These are phyloP conservation scores for Callimorpha dominula DNA, from an alignment of 2,888 invertebrate genomes.

Conservation along the genomic window DNA sequence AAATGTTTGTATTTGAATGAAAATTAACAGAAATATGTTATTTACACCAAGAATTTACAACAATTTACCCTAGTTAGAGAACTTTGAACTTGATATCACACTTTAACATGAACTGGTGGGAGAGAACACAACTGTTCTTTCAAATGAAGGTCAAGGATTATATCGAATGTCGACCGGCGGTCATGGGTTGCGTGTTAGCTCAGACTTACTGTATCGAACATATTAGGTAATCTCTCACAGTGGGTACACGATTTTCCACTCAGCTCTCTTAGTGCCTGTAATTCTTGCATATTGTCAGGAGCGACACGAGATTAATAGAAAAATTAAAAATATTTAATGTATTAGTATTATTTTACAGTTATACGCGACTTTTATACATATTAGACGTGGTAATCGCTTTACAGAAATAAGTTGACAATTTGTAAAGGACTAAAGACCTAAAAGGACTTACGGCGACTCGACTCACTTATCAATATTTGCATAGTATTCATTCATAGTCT, in stretches of 20 bases:
- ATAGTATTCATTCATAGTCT: too few species aligned
- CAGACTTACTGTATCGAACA: neutral
- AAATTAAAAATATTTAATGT: too few species aligned
- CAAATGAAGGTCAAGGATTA: neutral
- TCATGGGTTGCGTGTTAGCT: neutral
- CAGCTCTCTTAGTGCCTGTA: neutral
- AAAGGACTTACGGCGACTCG: too few species aligned
- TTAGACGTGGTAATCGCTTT: too few species aligned
- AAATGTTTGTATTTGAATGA: neutral
- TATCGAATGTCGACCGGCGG: neutral
- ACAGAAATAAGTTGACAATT: too few species aligned
- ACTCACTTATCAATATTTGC: too few species aligned
- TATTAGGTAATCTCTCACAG: neutral
- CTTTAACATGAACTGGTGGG: neutral
- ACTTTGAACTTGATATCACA: conserved; percentile 1
- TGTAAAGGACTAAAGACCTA: too few species aligned
- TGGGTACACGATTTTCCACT: neutral
- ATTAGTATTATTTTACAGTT: too few species aligned
- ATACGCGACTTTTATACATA: too few species aligned
- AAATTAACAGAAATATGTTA: neutral
- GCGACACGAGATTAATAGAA: neutral
- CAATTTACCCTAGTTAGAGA: neutral
- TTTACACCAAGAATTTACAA: neutral
- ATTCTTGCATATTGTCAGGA: neutral
- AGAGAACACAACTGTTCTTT: neutral